These are phyloP conservation scores for Tridacna crocea DNA, from an alignment of 2,888 invertebrate species.

Conservation along the genomic window DNA sequence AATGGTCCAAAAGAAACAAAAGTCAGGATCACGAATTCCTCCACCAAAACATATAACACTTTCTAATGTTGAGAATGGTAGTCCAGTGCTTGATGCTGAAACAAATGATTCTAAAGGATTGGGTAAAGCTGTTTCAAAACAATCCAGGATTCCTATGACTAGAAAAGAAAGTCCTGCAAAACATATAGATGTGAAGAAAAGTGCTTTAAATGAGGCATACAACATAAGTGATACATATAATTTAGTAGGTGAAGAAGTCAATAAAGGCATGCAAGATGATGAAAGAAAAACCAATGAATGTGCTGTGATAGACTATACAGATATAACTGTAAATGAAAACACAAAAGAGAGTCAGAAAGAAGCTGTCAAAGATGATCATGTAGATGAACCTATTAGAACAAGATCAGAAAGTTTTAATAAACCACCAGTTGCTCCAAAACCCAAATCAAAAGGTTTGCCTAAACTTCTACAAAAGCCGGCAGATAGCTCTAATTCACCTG, in stretches of 20 bases:
- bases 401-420: slow-evolving; percentile 55
- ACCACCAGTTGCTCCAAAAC: slow-evolving; percentile 64
- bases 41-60: slow-evolving; percentile 39
- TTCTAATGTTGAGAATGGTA: neutral
- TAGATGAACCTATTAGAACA: slow-evolving; percentile 29
- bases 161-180: slow-evolving; percentile 34
- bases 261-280: too few relatives aligned
- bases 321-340: slow-evolving; percentile 1
- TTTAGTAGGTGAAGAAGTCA: neutral
- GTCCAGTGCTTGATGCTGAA: neutral
- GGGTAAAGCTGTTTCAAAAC: slow-evolving; percentile 2
- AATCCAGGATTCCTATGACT: slow-evolving; percentile 42
- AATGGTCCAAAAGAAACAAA: slow-evolving; percentile 30
- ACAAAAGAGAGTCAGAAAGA: neutral
- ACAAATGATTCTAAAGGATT: neutral
- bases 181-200: slow-evolving; percentile 11
- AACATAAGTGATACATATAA: neutral
- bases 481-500: slow-evolving; percentile 21
- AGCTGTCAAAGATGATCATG: neutral
- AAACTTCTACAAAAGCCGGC: slow-evolving; percentile 52
- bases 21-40: slow-evolving; percentile 34
- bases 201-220: neutral
- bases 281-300: neutral
- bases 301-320: slow-evolving; percentile 24
- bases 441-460: slow-evolving; percentile 56